Evolutionary conservation across 2,888 invertebrate genomes (phyloP), one percentile per base, ranked within the genome.

Genomic region (Andrena dorsata): DNA sequence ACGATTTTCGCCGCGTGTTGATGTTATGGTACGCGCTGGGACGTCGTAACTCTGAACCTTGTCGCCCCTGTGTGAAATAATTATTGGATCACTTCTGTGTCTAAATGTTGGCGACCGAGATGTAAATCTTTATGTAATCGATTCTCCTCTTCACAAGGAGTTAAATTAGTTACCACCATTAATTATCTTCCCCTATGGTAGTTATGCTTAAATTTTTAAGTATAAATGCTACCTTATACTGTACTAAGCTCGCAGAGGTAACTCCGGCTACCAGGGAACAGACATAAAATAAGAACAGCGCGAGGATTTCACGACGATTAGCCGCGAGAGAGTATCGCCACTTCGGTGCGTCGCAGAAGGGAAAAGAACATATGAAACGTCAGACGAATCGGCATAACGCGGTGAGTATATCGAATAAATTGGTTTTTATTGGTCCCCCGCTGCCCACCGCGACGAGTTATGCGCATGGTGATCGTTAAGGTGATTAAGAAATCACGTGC

Each of bases 401-500:
- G 30, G 16, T 26, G 51, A 47, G 64, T 75, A 61, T 71, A 72
- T 74, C 71, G 72, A 58, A 79, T 82, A 84, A 76, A 86, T 84
- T 84, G 84, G 53, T 65, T 83, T 77, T 76, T 85, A 72, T 78
- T 75, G 56, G 63, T 76, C 72, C 26, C 66, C 75, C 76, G 47
- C 47, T 68, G 75, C 80, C 72, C 73, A 60, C 61, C 66, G 71
- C 65, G 72, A 78, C 72, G 75, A 81, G 82, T 80, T 85, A 80
- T 80, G 76, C 56, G 70, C 53, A 80, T 77, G 66, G 73, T 77
- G 80, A 77, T 76, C 76, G 60, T 87, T 82, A 79, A 83, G 64
- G 61, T 87, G 82, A 87, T 87, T 86, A 87, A 88, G 79, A 82
- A 85, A 87, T 87, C 82, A 82, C 70, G 65, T 84, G 84, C 76